These are phyloP conservation scores for Heliconius congener DNA, from an alignment of 1,140 invertebrate genomes.

Conservation along the genomic window DNA sequence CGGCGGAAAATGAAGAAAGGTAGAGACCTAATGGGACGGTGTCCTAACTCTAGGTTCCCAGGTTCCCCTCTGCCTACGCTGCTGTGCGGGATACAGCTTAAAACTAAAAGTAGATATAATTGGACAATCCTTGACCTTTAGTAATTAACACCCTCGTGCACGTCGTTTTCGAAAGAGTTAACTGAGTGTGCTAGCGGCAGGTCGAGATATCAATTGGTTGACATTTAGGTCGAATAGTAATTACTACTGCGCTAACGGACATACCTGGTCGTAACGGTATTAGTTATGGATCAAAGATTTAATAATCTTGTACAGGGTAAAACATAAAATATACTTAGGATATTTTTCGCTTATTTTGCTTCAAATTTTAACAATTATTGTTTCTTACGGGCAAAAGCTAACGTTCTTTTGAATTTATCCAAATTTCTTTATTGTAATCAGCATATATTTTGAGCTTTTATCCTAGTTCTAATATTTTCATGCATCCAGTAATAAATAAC, in stretches of 20 bases:
- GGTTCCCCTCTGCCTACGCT: no score
- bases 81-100: no score
- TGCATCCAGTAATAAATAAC: not conserved
- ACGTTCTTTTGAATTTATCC: no score
- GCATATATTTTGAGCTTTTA: no score
- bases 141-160: constrained; percentile 34
- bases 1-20: no score
- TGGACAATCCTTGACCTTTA: constrained; percentile 31
- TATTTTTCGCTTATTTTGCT: not conserved
- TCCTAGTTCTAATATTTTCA: no score
- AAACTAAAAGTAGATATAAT: not conserved
- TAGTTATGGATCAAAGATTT: constrained; percentile 33
- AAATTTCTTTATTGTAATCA: no score
- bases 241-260: constrained; percentile 56
- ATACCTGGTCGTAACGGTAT: constrained; percentile 35
- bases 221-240: constrained; percentile 63
- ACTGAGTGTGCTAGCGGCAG: constrained; percentile 21
- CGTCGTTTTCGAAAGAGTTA: constrained; percentile 33
- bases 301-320: constrained; percentile 1
- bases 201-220: constrained; percentile 45
- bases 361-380: not conserved
- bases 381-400: not conserved
- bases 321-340: not conserved
- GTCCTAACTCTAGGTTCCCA: no score
- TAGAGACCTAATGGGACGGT: no score